These are phyloP conservation scores for Vidua macroura DNA, from an alignment of 2,113 vertebrate species.

Conservation along the genomic window DNA sequence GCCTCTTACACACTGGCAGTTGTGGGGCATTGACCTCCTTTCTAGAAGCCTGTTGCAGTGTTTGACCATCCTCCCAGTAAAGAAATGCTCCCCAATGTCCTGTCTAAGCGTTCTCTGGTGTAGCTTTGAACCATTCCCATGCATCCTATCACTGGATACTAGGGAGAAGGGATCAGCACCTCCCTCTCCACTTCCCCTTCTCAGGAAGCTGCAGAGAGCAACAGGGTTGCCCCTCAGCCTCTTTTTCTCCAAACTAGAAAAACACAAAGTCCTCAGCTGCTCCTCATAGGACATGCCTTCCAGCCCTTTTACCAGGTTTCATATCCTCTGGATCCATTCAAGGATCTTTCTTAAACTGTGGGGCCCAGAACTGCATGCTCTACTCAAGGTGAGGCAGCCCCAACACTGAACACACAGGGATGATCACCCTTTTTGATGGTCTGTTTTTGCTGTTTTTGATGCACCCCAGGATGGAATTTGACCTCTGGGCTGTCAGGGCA, in stretches of 20 bases:
- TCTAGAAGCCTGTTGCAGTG: neutral
- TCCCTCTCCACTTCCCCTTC: neutral
- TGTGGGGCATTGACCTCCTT: neutral
- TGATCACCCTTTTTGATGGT: neutral
- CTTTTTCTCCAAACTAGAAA: neutral
- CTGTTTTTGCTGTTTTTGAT: neutral
- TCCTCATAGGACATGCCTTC: neutral
- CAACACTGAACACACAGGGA: neutral
- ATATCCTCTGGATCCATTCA: neutral
- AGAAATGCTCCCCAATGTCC: neutral
- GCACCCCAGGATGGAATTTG: neutral
- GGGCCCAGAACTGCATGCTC: neutral
- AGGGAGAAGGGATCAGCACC: neutral
- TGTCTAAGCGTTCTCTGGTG: neutral
- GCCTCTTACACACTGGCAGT: neutral
- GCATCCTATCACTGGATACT: fast-evolving
- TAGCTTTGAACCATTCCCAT: neutral
- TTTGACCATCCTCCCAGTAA: neutral
- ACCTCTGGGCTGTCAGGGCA: neutral
- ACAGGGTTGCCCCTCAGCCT: fast-evolving
- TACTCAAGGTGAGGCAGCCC: neutral
- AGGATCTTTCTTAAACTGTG: neutral
- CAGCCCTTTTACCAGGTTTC: neutral
- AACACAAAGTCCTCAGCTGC: neutral
- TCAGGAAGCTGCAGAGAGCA: neutral